A percentile compares a stretch with the other conserved stretches of the same genome.
Conservation (phyloP, 2,888 invertebrate species). For the Scaptomyza parva region DNA sequence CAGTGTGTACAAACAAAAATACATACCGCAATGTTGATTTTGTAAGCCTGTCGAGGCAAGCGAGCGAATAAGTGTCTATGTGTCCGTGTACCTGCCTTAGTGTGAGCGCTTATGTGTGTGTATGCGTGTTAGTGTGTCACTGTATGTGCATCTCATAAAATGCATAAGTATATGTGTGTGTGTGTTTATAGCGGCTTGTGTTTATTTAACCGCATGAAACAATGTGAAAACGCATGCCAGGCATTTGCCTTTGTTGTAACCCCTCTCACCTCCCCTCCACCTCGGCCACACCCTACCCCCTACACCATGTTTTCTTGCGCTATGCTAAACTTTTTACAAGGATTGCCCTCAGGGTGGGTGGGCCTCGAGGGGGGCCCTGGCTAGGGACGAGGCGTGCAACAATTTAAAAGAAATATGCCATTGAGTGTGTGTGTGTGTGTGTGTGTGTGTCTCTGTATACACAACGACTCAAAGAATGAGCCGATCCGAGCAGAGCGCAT, state of each 20-base stretch:
- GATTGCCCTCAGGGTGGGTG: conserved; percentile 59
- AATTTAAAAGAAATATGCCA: conserved; percentile 60
- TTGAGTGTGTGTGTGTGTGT: conserved; percentile 24
- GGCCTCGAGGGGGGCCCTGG: conserved; percentile 27
- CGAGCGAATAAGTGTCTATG: conserved; percentile 71
- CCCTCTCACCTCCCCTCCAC: background rate
- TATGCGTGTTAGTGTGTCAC: conserved; percentile 28
- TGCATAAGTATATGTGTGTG: conserved; percentile 41
- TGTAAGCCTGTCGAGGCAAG: conserved; percentile 72
- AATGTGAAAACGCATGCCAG: conserved; percentile 76
- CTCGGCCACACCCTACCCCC: background rate
- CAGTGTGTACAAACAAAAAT: conserved; percentile 75
- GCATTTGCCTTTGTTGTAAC: conserved; percentile 57
- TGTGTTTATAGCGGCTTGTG: conserved; percentile 58
- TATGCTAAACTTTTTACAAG: conserved; percentile 73
- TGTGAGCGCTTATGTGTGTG: conserved; percentile 26
- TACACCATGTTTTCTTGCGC: conserved; percentile 22
- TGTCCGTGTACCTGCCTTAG: too few species aligned
- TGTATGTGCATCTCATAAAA: conserved; percentile 46
- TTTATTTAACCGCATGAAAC: conserved; percentile 77
- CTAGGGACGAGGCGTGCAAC: conserved; percentile 65
- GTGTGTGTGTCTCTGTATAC: conserved; percentile 12
- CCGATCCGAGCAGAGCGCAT: conserved; percentile 59
- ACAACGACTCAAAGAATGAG: conserved; percentile 47
- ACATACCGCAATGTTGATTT: conserved; percentile 78